Base-by-base conservation (phyloP, 2,888 invertebrate species). In the Rhingia campestris region DNA sequence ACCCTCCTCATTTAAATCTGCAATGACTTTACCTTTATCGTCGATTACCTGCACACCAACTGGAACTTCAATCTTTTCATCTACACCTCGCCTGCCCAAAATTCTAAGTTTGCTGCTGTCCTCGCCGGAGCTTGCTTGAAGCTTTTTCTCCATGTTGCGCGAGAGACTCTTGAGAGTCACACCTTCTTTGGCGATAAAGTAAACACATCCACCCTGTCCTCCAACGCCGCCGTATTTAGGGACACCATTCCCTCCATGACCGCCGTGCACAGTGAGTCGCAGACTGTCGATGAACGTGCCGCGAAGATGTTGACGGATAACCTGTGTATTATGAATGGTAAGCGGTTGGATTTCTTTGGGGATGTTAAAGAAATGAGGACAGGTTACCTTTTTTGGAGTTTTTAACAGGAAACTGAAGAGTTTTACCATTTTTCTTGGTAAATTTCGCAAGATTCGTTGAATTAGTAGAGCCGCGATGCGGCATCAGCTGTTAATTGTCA, bases 141-240 rank as follows among this genome's bases (percentile, higher is more conserved):
- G 70, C 87, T 87, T 88, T 54, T 89, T 90, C 0, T 89, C 89
- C 0, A 88, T 43, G 53, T 56, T 88, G 64, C 89, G 90, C 0
- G 92, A 91, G 5, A 95, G 92, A 56, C 90, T 92, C 39, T 92
- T 92, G 1, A 96, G 91, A 49, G 93, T 93, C 0, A 94, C 88
- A 30, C 92, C 92, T 88, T 95, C 94, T 87, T 93, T 94, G 0
- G 95, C 95, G 39, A 94, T 91, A 12, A 96, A 93, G 88, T 94
- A 94, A 3, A 99, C 95, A 91, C 96, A 94, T 2, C 99, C 99
- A 47, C 99, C 99, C 90, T 95, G 94, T 0, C 99, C 99, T 7
- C 99, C 99, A 9, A 96, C 91, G 0, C 97, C 99, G 2, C 98
- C 98, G 91, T 94, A 97, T 88, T 95, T 95, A 2, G 95, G 95